Percentiles rank a stretch among this genome's conserved stretches.
phyloP scores from a whole-genome alignment of 2,113 vertebrate genomes.

The Planiliza haematocheilus region DNA sequence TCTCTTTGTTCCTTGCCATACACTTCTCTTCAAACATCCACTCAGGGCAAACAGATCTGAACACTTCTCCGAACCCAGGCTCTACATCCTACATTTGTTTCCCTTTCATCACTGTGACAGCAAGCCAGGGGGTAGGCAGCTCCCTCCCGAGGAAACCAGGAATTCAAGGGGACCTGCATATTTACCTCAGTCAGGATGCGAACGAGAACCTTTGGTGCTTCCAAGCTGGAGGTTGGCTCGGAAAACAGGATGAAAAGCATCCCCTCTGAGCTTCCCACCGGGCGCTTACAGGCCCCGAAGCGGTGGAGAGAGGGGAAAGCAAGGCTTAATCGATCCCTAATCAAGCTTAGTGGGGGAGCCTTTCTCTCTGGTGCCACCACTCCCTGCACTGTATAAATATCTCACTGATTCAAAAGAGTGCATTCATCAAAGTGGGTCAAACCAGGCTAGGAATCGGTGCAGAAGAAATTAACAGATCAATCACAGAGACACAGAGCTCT shows the following conservation, averaged over 20 bases:
- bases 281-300: constrained; percentile 35
- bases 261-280: constrained; percentile 44
- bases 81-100: constrained; percentile 53
- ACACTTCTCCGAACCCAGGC: constrained; percentile 18
- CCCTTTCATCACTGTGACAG: constrained; percentile 66
- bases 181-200: constrained; percentile 53
- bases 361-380: constrained; percentile 9
- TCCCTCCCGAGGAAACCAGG: constrained; percentile 35
- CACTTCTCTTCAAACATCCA: constrained; percentile 17
- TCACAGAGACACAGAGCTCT: constrained; percentile 58
- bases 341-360: constrained; percentile 9
- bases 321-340: constrained; percentile 62
- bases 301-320: constrained; percentile 35
- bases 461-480: constrained; percentile 72
- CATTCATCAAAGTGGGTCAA: constrained; percentile 72
- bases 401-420: constrained; percentile 43
- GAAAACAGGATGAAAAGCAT: constrained; percentile 46
- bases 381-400: constrained; percentile 37
- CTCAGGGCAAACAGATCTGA: constrained; percentile 35
- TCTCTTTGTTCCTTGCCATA: constrained; percentile 1
- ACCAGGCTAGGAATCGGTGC: constrained; percentile 37
- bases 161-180: constrained; percentile 52
- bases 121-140: constrained; percentile 32
- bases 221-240: constrained; percentile 43
- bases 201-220: constrained; percentile 41